Conservation (phyloP, 2,888 invertebrate species). For the Hemicrepidius hirtus region DNA sequence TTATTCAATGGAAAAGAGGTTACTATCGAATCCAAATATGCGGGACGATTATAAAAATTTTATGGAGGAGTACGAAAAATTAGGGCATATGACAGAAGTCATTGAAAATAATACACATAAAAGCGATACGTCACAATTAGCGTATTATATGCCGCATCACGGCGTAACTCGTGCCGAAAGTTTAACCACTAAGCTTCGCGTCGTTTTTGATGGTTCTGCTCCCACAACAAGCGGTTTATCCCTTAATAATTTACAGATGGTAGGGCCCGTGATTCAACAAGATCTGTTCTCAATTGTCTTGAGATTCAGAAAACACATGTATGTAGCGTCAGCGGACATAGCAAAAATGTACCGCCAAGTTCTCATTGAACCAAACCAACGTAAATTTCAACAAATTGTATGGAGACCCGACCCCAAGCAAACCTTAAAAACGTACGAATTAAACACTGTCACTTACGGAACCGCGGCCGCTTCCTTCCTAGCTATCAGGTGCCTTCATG, state of each 20-base stretch:
- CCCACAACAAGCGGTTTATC: conserved; percentile 49
- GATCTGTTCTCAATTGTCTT: conserved; percentile 62
- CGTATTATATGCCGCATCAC: conserved; percentile 57
- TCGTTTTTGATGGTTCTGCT: conserved; percentile 58
- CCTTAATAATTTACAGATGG: conserved; percentile 54
- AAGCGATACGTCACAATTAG: background rate
- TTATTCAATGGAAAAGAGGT: conserved; percentile 10
- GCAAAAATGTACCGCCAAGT: conserved; percentile 38
- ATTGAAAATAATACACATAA: too few species aligned
- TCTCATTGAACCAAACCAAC: background rate
- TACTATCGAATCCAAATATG: background rate
- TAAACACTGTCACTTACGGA: conserved; percentile 32
- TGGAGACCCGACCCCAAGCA: conserved; percentile 11
- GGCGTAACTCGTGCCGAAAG: conserved; percentile 52
- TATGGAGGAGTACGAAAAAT: conserved; percentile 25
- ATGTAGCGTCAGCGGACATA: conserved; percentile 6
- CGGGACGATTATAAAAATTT: conserved; percentile 17
- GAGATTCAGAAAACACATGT: conserved; percentile 7
- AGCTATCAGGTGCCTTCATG: too few species aligned
- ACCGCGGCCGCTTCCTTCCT: conserved; percentile 4
- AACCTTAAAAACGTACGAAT: background rate
- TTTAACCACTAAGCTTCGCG: conserved; percentile 54
- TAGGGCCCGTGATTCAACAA: conserved; percentile 62
- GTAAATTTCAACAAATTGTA: conserved; percentile 16
- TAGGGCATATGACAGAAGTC: conserved; percentile 39